Conservation (phyloP, 1,140 invertebrate species). For the Mizuhopecten yessoensis region DNA sequence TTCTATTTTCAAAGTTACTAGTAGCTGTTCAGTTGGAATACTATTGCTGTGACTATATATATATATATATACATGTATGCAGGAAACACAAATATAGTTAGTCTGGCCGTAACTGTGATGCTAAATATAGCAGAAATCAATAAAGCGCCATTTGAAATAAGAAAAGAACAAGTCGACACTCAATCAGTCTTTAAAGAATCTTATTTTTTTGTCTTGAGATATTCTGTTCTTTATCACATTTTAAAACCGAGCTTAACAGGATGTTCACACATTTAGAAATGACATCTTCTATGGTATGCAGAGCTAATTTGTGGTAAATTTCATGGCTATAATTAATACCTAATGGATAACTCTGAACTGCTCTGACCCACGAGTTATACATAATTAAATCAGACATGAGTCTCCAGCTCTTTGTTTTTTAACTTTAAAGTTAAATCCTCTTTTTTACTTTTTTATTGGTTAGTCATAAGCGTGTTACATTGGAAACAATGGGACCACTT, state of each 20-base stretch:
- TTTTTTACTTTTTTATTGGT: no score
- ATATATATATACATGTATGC: no score
- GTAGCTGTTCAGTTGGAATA: no score
- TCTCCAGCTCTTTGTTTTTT: no score
- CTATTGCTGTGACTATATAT: no score
- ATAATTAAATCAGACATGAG: no score
- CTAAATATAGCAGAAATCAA: neutral
- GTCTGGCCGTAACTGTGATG: neutral
- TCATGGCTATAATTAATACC: neutral
- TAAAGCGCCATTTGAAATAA: neutral
- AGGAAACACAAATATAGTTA: neutral
- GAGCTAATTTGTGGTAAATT: neutral
- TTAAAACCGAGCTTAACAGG: neutral
- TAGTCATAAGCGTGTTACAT: no score
- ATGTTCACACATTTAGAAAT: no score
- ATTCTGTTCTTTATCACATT: neutral
- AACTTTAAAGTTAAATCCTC: no score
- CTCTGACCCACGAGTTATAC: neutral
- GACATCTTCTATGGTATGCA: neutral
- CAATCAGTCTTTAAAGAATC: neutral
- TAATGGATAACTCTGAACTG: neutral
- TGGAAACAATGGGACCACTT: no score
- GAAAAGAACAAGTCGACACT: neutral
- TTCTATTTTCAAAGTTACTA: no score
- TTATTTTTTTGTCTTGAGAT: neutral